Conservation (phyloP, 2,888 invertebrate genomes). For the Philereme vetulata region DNA sequence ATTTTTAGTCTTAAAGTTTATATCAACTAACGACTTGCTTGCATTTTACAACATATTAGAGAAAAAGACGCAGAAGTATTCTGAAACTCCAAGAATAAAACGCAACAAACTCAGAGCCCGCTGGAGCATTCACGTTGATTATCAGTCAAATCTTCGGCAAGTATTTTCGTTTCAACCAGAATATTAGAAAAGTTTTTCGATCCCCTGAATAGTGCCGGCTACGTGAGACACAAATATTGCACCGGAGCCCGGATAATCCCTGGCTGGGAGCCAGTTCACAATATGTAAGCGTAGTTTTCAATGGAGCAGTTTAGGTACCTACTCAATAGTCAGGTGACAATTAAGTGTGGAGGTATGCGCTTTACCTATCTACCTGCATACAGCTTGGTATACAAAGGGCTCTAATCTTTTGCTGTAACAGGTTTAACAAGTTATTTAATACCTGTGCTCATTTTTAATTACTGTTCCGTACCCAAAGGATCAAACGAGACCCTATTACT, state of each 20-base stretch:
- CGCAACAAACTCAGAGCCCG: conserved; percentile 25
- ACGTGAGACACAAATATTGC: conserved; percentile 80
- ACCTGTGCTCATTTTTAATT: too few relatives aligned
- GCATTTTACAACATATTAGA: too few relatives aligned
- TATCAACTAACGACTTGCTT: too few relatives aligned
- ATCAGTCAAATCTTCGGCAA: conserved; percentile 58
- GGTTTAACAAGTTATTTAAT: too few relatives aligned
- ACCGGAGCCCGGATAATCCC: conserved; percentile 69
- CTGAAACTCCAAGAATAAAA: conserved; percentile 7
- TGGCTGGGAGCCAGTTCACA: conserved; percentile 77
- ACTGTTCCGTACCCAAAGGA: too few relatives aligned
- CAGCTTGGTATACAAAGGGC: conserved; percentile 5
- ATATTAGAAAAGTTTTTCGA: conserved; percentile 83
- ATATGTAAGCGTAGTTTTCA: conserved; percentile 72
- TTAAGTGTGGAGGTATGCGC: conserved; percentile 30
- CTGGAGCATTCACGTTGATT: conserved; percentile 45
- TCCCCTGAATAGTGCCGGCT: conserved; percentile 70
- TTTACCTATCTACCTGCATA: conserved; percentile 15
- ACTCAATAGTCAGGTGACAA: conserved; percentile 36
- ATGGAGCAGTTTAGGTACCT: conserved; percentile 50
- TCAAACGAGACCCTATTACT: too few relatives aligned
- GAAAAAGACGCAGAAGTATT: neutral
- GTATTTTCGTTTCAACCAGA: conserved; percentile 66
- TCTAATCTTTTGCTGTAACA: neutral
- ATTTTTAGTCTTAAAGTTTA: too few relatives aligned